Evolutionary conservation across 2,113 vertebrate species (phyloP), one percentile per base, ranked within the genome.

Genomic region (Macroglossus sobrinus): DNA sequence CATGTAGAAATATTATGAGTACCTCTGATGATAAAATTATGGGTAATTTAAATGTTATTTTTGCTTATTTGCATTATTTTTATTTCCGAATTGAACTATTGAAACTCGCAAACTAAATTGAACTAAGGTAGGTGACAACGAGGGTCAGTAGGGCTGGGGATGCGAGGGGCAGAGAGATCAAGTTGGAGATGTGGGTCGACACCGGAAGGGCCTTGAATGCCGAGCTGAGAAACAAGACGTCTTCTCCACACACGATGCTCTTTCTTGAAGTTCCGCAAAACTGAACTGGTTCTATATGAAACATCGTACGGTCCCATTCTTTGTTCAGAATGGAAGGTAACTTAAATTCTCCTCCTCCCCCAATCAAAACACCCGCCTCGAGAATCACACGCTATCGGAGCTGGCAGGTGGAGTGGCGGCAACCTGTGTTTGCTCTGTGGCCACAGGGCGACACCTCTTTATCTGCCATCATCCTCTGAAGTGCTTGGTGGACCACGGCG

Each of bases 41-140:
- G 28, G 40, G 35, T 50, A 26, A 80, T 64, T 64, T 88, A 28
- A 10, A 61, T 76, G 96, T 94, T 40, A 19, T 22, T 63, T 95
- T 90, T 92, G 4, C 64, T 87, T 88, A 16, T 87, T 92, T 81
- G 19, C n/a, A 47, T 84, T 33, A n/a, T 43, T 55, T 86, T 95
- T n/a, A 79, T 69, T 93, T 87, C 84, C 57, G 76, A 93, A 92
- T 2, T 21, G 50, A 80, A 33, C 68, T 3, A 33, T 66, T 80
- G 53, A 61, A 94, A 78, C 50, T 50, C 16, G 50, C 6, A 16
- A 21, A 61, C n/a, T 57, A 84, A 79, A 75, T 71, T 22, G n/a
- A 35, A 15, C 19, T 4, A 38, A 16, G 24, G n/a, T 43, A 53
- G 35, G 9, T 63, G 43, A 75, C 85, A 75, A 64, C 16, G 21